Base-by-base conservation (phyloP, 2,113 vertebrate genomes). In the Oreochromis spilurus region DNA sequence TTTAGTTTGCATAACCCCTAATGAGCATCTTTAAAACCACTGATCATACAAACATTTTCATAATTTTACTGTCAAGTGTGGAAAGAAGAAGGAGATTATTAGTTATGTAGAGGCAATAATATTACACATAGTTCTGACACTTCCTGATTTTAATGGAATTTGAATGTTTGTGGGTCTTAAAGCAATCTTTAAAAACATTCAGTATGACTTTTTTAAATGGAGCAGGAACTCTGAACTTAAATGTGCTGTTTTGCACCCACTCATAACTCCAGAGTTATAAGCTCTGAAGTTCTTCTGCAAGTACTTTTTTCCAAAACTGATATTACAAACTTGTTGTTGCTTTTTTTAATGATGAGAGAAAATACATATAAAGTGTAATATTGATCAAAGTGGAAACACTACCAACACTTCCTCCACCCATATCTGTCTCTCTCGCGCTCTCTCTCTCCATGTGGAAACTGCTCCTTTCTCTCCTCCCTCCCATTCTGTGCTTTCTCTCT, bases 361-460 rank as follows among this genome's bases (percentile, higher is more conserved):
- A 84, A 88, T 88, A 80, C 31, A 83, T 84, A 75, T 50, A 82
- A 84, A 82, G 72, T 72, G 40, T 81, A 57, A 90, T 89, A 88
- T 14, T 83, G 62, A 91, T 91, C 91, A 94, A 87, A 92, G 94
- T 89, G 87, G 86, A 92, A 90, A 90, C 79, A 82, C 40, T 40
- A 34, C 79, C 72, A 85, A 87, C 89, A 78, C 62, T 45, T 83
- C 54, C 54, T 82, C 93, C 79, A 50, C 84, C 84, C 84, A 65
- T 62, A 40, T 82, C 75, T 48, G 10, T 43, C 81, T 24, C 82
- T 54, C 67, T 34, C 85, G 21, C 67, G 19, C 83, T 38, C 67
- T 43, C 79, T 31, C 86, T 53, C 60, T 79, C 57, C 48, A 36
- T 77, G 34, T 90, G 89, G 88, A 92, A 92, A 92, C 65, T 87